These are phyloP conservation scores for Crocallis elinguaria DNA, from an alignment of 2,888 invertebrate species.

Conservation along the genomic window DNA sequence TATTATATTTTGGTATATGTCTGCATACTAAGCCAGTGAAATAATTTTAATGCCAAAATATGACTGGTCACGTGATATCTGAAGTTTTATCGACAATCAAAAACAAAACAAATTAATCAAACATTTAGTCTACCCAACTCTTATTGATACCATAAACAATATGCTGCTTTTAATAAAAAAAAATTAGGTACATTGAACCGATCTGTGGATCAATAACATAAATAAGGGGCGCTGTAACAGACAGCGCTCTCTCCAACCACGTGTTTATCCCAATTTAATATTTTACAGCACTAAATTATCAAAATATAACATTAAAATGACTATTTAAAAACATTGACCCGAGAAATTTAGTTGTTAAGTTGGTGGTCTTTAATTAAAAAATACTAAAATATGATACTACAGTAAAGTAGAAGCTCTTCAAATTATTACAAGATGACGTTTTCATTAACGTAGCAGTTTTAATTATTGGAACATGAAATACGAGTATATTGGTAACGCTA, in stretches of 20 bases:
- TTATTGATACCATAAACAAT: conserved; percentile 74
- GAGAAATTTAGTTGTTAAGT: conserved; percentile 67
- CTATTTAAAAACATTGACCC: conserved; percentile 8
- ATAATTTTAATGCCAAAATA: too few species aligned
- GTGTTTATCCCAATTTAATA: conserved; percentile 66
- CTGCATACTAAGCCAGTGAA: too few species aligned
- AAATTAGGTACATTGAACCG: conserved; percentile 61
- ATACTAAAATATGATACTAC: conserved; percentile 76
- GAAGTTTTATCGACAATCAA: too few species aligned
- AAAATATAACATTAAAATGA: conserved; percentile 11
- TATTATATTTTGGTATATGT: too few species aligned
- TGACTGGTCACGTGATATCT: too few species aligned
- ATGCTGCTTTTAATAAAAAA: conserved; percentile 73
- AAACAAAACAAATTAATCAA: background rate
- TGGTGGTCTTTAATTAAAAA: conserved; percentile 79
- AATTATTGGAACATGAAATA: conserved; percentile 21
- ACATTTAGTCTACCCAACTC: conserved; percentile 24
- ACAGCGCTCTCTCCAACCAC: conserved; percentile 63
- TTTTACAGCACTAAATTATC: conserved; percentile 54
- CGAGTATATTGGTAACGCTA: conserved; percentile 22
- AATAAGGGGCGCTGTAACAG: conserved; percentile 69
- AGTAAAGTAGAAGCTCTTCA: conserved; percentile 27
- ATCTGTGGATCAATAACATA: conserved; percentile 76
- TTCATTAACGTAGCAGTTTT: too few species aligned
- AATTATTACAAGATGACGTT: conserved; percentile 45